Evolutionary conservation across 2,113 vertebrate genomes (phyloP), one percentile per base, ranked within the genome.

Genomic region (Picathartes gymnocephalus): DNA sequence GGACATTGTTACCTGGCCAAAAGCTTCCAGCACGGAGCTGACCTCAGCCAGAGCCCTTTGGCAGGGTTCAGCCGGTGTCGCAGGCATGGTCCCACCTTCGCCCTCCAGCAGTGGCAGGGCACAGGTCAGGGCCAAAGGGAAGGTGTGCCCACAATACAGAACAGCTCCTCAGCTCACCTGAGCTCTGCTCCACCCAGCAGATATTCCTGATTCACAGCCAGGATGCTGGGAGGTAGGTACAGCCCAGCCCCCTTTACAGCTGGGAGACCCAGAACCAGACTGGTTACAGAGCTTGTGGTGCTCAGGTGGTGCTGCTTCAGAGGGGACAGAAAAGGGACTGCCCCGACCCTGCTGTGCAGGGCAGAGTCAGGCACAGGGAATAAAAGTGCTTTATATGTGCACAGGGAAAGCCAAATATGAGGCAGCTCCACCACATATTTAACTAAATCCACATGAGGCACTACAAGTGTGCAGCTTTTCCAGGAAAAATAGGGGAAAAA

Each of bases 21-120:
- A 92, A 92, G 89, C 76, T 15, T 37, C 80, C 86, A 83, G 76
- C 76, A 25, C 9, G 17, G 86, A 24, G n/a, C 56, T 78, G 89
- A 77, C 42, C 90, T 70, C 68, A 21, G 86, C 1, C 48, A 14
- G n/a, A 69, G 45, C 79, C 70, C 78, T 53, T 39, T 27, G 65
- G 64, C 42, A 45, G 68, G 39, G 39, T 11, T 39, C 39, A 39
- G 39, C 39, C 9, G 39, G 39, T 39, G 39, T 39, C 39, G 0
- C 42, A 45, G 68, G 64, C 83, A 40, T 3, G 18, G 4, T 6
- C 14, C 78, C 76, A 88, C 31, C 76, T 57, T 44, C 1, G 0
- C 25, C 50, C n/a, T 35, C 50, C 80, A 28, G 68, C 94, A 44
- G 53, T 1, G 3, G 19, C 30, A 5, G 54, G 54, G 23, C 83